A percentile compares a stretch with the other conserved stretches of the same genome.
Evolutionary conservation across 2,888 invertebrate species (phyloP).

Genomic region (Hirudinaria manillensis): DNA sequence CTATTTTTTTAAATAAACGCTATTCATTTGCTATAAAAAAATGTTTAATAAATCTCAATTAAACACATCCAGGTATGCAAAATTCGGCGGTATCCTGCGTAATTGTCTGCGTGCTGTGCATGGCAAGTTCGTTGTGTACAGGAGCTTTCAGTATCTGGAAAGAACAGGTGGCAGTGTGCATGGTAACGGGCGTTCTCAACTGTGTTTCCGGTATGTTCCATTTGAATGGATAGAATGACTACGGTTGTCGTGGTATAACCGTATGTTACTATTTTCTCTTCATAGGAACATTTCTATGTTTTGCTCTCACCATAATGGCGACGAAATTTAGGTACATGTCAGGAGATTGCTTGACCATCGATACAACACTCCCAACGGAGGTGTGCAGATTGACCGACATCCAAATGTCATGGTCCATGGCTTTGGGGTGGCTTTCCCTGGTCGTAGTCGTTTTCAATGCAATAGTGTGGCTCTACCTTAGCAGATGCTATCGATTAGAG

Average conservation of each 20-base stretch:
- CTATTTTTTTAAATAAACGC: no score
- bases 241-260: no score
- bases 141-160: slow-evolving; percentile 82
- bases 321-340: slow-evolving; percentile 65
- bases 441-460: slow-evolving; percentile 15
- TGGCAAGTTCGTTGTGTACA: slow-evolving; percentile 78
- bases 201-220: slow-evolving; percentile 71
- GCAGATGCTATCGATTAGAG: slow-evolving; percentile 17
- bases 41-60: neutral
- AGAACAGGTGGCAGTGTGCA: slow-evolving; percentile 85
- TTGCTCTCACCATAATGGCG: slow-evolving; percentile 84
- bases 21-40: slow-evolving; percentile 7
- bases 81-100: slow-evolving; percentile 90
- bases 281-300: slow-evolving; percentile 79
- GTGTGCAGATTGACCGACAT: slow-evolving; percentile 27
- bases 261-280: slow-evolving; percentile 36
- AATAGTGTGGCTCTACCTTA: slow-evolving; percentile 29
- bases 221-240: no score
- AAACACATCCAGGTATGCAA: slow-evolving; percentile 73
- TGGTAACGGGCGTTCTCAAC: slow-evolving; percentile 90
- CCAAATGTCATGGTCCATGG: slow-evolving; percentile 28
- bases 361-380: neutral
- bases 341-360: slow-evolving; percentile 26
- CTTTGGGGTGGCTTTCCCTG: slow-evolving; percentile 26
- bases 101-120: slow-evolving; percentile 79